Percentiles rank a stretch among this genome's conserved stretches.
Evolutionary conservation across 2,797 vertebrate genomes (phyloP).

Genomic region (Leucoraja ocellata): DNA sequence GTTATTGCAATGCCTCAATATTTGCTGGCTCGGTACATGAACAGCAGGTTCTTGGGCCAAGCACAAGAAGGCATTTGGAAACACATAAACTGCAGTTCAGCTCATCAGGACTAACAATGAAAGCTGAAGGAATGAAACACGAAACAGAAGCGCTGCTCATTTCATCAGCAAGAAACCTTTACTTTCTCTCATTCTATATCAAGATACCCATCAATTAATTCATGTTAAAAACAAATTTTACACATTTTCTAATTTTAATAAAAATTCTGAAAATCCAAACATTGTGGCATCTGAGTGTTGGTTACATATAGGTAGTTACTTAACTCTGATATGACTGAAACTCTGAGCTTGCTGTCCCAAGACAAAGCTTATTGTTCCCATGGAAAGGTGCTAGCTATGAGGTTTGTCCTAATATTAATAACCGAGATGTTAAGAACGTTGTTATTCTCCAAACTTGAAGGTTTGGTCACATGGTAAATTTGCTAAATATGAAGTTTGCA

Average conservation of each 20-base stretch:
- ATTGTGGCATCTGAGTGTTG: background rate
- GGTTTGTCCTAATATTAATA: background rate
- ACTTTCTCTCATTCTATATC: too few species aligned
- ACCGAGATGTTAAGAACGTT: background rate
- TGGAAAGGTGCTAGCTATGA: background rate
- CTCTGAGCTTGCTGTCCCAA: background rate
- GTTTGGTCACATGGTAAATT: background rate
- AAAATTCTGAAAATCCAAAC: too few species aligned
- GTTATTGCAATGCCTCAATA: background rate
- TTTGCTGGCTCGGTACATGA: background rate
- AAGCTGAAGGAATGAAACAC: background rate
- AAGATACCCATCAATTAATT: too few species aligned
- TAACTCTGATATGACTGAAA: background rate
- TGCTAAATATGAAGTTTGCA: background rate
- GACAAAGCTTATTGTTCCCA: background rate
- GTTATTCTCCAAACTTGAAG: background rate
- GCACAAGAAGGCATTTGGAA: background rate
- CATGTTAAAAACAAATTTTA: too few species aligned
- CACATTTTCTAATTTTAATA: too few species aligned
- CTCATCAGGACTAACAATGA: background rate
- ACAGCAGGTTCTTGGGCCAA: background rate
- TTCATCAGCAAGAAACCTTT: background rate
- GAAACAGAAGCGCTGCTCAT: background rate
- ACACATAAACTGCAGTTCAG: background rate
- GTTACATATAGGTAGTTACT: background rate